Base-by-base conservation (phyloP, 2,113 vertebrate species). In the Aspidoscelis tigris region DNA sequence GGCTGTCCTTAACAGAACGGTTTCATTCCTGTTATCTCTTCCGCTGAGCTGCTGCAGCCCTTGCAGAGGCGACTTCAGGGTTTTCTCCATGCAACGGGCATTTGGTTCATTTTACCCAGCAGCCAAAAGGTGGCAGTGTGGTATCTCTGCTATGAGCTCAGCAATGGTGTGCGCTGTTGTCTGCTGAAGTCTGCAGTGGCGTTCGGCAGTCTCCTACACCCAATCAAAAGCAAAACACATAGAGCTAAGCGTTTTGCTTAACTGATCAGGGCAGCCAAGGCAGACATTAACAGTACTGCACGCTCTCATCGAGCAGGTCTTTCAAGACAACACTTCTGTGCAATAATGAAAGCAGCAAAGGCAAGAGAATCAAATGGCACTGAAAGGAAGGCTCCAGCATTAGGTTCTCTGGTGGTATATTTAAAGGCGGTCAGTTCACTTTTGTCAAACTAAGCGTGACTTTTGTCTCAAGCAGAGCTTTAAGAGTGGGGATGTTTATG, bases 51-150 rank as follows among this genome's bases (percentile, higher is more conserved):
- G 58, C 58, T 84, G 91, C 6, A 76, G 55, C 86, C 79, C 84
- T 77, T 64, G 81, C 84, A 86, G 81, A 55, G 83, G 43, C 82
- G 66, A 16, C 41, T 81, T 65, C 55, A 72, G 16, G 0, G 43
- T 61, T 0, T 33, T 33, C 18, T 0, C 77, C 73, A 55, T 0
- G 47, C 1, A 44, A 20, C 4, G 7, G 1, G 7, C 58, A 47
- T 80, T 73, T 71, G 18, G 1, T 14, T 82, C 61, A 75, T 64
- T 41, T 64, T 0, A 18, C 58, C 18, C 58, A 61, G 12, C 9
- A 71, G 82, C 90, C 96, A 89, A 93, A 94, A 95, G 96, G 90
- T 96, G 96, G 96, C 96, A 95, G 89, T 96, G 94, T 96, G 95
- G 86, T 86, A 88, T 94, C 89, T 93, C 89, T 93, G 2, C 3